Evolutionary conservation across 2,113 vertebrate species (phyloP).

Genomic region (Pluvianellus socialis): DNA sequence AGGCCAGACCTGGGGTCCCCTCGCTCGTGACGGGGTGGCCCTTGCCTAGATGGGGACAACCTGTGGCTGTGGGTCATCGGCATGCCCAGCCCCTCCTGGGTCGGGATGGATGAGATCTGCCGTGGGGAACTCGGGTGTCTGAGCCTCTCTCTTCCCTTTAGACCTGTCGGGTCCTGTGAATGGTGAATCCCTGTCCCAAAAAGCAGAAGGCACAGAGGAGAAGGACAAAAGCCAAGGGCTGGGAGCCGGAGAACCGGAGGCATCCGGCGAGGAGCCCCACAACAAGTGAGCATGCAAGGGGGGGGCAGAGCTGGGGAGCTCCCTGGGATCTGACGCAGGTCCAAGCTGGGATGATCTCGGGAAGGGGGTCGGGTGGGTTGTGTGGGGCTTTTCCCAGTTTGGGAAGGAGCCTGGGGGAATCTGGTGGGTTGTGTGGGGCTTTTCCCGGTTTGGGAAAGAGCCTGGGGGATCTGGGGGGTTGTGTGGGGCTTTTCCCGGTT

Average conservation of each 20-base stretch:
- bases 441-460: background rate
- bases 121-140: rapidly evolving
- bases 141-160: background rate
- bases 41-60: background rate
- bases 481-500: background rate
- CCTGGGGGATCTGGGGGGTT: rapidly evolving
- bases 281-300: conserved; percentile 54
- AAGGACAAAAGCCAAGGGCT: conserved; percentile 65
- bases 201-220: conserved; percentile 64
- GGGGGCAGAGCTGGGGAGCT: background rate
- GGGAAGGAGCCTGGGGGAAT: background rate
- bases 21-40: rapidly evolving
- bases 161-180: conserved; percentile 85
- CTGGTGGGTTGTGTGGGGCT: rapidly evolving
- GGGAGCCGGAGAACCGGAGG: background rate
- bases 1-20: background rate
- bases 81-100: rapidly evolving
- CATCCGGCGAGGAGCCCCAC: conserved; percentile 49
- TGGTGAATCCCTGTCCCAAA: conserved; percentile 82
- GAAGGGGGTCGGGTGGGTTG: too few species aligned
- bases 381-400: background rate
- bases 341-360: rapidly evolving
- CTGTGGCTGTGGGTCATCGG: rapidly evolving
- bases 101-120: rapidly evolving
- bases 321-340: rapidly evolving